Evolutionary conservation across 1,140 invertebrate species (phyloP).

Genomic region (Potamilus streckersoni): DNA sequence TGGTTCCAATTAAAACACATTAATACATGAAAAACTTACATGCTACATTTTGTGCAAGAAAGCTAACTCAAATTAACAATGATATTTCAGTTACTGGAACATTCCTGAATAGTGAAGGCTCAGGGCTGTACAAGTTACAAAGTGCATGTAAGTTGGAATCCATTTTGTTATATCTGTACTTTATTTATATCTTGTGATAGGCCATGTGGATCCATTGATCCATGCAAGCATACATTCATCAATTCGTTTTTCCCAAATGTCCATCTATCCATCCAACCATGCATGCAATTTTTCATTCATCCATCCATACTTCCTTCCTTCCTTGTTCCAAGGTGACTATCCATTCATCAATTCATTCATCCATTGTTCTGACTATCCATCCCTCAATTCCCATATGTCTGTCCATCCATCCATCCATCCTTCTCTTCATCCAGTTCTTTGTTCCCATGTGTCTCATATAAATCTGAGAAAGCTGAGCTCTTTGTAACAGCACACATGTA

Average conservation of each 20-base stretch:
- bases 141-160: constrained; percentile 74
- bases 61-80: not conserved
- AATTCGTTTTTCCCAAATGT: not conserved
- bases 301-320: not conserved
- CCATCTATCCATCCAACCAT: no score
- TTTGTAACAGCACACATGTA: no score
- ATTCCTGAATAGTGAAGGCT: constrained; percentile 94
- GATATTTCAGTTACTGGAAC: constrained; percentile 79
- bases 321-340: not conserved
- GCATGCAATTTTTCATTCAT: not conserved
- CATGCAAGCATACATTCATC: no score
- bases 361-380: no score
- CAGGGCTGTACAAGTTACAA: constrained; percentile 86
- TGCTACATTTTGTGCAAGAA: no score
- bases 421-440: not conserved
- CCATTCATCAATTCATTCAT: not conserved
- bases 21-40: no score
- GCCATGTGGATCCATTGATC: not conserved
- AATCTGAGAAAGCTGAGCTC: no score
- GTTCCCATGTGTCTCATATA: not conserved
- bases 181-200: no score
- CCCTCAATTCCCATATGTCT: no score
- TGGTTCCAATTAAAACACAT: no score
- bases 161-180: no score
- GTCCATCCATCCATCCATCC: not conserved